phyloP scores from a whole-genome alignment of 2,888 invertebrate genomes.

The Bombylius discolor region DNA sequence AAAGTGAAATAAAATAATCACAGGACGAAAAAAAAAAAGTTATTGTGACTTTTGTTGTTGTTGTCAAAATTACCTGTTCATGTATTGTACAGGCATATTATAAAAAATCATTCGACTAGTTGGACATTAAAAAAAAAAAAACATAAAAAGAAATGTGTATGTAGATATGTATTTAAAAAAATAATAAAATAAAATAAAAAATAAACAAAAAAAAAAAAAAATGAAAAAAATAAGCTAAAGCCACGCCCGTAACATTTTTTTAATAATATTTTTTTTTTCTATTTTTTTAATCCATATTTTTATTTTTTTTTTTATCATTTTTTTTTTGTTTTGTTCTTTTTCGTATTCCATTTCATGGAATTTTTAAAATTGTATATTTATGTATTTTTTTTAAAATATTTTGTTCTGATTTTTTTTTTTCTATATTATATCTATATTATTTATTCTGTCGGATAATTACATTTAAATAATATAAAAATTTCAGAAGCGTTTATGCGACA shows the following conservation, averaged over 20 bases:
- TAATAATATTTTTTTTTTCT: constrained; percentile 1
- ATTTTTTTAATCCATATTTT: not conserved
- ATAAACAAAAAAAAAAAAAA: too few relatives aligned
- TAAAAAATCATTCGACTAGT: constrained; percentile 4
- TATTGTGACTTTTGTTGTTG: not conserved
- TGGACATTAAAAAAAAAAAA: constrained; percentile 2
- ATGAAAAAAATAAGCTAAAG: constrained; percentile 2
- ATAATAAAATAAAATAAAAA: too few relatives aligned
- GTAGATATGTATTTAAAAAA: not conserved
- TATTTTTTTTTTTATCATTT: too few relatives aligned
- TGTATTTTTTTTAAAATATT: too few relatives aligned
- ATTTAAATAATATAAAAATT: constrained; percentile 38
- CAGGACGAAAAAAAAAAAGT: too few relatives aligned
- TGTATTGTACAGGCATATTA: constrained; percentile 6
- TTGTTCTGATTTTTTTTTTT: constrained; percentile 13
- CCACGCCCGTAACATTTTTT: constrained; percentile 9
- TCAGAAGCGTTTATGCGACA: constrained; percentile 17
- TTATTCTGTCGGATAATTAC: constrained; percentile 29
- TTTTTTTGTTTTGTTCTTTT: too few relatives aligned
- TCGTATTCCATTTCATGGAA: too few relatives aligned
- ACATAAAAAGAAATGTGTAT: not conserved
- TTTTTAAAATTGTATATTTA: too few relatives aligned
- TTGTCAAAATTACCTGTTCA: constrained; percentile 6
- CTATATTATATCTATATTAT: constrained; percentile 21
- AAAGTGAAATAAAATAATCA: not conserved